Evolutionary conservation across 1,140 invertebrate genomes (phyloP).

Genomic region (Oryctes rhinoceros): DNA sequence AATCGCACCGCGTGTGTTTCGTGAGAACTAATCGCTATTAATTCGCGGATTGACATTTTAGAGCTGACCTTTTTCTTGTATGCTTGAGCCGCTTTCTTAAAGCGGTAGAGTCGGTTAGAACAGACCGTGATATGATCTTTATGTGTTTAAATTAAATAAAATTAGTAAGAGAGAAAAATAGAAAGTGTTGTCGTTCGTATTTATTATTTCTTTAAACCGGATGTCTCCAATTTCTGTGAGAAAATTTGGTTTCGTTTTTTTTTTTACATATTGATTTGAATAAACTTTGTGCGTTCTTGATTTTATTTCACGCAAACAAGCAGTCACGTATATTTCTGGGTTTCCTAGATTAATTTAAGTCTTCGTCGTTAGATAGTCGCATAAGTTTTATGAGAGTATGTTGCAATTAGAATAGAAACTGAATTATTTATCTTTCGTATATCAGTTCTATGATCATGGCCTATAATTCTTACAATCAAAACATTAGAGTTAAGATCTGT

Average conservation of each 20-base stretch:
- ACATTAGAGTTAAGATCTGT: too few relatives aligned
- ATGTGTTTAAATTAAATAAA: background rate
- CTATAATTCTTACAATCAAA: too few relatives aligned
- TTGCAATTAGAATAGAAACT: too few relatives aligned
- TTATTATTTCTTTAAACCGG: background rate
- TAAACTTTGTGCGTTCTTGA: too few relatives aligned
- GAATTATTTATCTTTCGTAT: too few relatives aligned
- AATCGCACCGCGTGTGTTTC: background rate
- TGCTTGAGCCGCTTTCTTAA: background rate
- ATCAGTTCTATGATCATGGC: too few relatives aligned
- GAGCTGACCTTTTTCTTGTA: background rate
- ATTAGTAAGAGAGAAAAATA: background rate
- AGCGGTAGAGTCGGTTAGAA: background rate
- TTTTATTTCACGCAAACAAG: too few relatives aligned
- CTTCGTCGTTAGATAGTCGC: too few relatives aligned
- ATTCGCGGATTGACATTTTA: slow-evolving; percentile 10
- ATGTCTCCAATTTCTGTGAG: background rate
- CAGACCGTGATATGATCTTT: background rate
- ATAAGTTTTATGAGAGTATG: too few relatives aligned
- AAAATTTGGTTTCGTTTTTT: background rate
- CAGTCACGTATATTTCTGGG: too few relatives aligned
- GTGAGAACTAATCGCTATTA: slow-evolving; percentile 10
- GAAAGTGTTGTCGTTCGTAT: background rate
- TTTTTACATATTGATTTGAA: too few relatives aligned
- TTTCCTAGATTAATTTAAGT: too few relatives aligned